Evolutionary conservation across 2,888 invertebrate genomes (phyloP).

Genomic region (Eupithecia exiguata): DNA sequence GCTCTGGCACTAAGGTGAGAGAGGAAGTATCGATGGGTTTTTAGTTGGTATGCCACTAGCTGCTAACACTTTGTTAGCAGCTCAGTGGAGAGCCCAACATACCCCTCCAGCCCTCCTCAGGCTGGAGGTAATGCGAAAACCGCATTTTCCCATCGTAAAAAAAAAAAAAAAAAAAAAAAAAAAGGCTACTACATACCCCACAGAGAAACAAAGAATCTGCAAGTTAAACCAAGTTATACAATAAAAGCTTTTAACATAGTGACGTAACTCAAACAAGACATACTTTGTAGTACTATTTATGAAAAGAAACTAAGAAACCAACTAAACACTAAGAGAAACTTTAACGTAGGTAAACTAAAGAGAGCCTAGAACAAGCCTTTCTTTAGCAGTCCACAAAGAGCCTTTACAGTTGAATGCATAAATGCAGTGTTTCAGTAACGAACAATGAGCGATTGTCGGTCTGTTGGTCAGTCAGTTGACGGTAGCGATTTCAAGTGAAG

Average conservation of each 20-base stretch:
- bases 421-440: slow-evolving; percentile 51
- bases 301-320: slow-evolving; percentile 29
- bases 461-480: slow-evolving; percentile 32
- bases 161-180: too few relatives aligned
- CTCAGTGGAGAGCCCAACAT: too few relatives aligned
- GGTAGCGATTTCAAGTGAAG: slow-evolving; percentile 26
- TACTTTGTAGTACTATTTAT: slow-evolving; percentile 1
- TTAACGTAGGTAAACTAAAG: slow-evolving; percentile 14
- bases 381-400: slow-evolving; percentile 20
- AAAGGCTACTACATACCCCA: background rate
- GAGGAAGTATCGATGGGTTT: too few relatives aligned
- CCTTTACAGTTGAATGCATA: slow-evolving; percentile 46
- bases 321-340: slow-evolving; percentile 27
- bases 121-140: too few relatives aligned
- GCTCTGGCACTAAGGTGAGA: too few relatives aligned
- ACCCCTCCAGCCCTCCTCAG: too few relatives aligned
- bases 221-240: background rate
- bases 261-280: background rate
- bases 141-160: too few relatives aligned
- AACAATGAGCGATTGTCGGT: slow-evolving; percentile 54
- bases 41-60: too few relatives aligned
- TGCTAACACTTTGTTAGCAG: too few relatives aligned
- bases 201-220: background rate
- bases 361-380: slow-evolving; percentile 15
- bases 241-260: background rate